phyloP scores from a whole-genome alignment of 2,113 vertebrate species.

The Sinocyclocheilus anshuiensis region DNA sequence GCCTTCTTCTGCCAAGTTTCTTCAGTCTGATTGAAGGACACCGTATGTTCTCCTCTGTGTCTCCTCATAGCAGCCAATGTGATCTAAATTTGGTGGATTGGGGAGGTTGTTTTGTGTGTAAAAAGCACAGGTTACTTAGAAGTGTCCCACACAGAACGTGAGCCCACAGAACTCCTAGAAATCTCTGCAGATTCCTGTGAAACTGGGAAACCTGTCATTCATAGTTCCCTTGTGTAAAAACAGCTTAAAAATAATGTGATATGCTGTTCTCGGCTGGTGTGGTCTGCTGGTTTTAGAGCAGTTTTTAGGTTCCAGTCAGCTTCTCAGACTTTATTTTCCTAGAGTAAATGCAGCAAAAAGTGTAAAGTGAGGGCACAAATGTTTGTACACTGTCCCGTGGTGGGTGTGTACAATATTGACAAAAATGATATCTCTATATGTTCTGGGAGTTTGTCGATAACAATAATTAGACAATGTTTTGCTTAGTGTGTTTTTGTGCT shows the following conservation, averaged over 20 bases:
- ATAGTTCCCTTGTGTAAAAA: neutral
- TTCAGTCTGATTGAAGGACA: neutral
- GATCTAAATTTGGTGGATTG: neutral
- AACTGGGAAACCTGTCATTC: neutral
- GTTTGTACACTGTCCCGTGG: too few relatives aligned
- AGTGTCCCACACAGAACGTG: neutral
- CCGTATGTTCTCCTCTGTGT: neutral
- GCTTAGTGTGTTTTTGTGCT: too few relatives aligned
- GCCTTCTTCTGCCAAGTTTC: neutral
- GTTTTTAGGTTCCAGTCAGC: neutral
- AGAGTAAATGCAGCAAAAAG: neutral
- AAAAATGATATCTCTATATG: too few relatives aligned
- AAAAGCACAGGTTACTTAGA: neutral
- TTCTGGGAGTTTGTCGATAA: too few relatives aligned
- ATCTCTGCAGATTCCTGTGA: neutral
- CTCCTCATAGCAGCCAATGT: neutral
- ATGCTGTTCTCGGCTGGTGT: neutral
- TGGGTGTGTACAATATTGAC: too few relatives aligned
- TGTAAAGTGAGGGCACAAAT: neutral
- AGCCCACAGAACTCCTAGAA: neutral
- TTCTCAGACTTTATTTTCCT: neutral
- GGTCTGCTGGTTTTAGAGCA: neutral
- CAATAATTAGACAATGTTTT: too few relatives aligned
- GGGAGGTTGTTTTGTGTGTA: neutral
- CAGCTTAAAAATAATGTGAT: neutral